A percentile compares a stretch with the other conserved stretches of the same genome.
Evolutionary conservation across 2,888 invertebrate genomes (phyloP).

Genomic region (Diarsia dahlii): DNA sequence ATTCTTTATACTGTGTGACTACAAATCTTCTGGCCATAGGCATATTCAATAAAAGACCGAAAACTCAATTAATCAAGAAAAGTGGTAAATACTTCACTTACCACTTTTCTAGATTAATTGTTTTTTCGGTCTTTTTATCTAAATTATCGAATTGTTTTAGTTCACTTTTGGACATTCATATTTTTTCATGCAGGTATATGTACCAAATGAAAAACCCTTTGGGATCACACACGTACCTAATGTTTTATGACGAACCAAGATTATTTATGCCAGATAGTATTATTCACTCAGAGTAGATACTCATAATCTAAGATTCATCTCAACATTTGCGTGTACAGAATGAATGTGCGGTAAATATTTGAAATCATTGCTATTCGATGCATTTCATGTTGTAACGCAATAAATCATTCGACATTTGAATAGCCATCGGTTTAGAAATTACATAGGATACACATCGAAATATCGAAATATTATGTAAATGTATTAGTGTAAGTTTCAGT

Average conservation of each 20-base stretch:
- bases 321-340: not conserved
- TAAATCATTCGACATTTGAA: not conserved
- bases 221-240: no score
- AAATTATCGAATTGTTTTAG: no score
- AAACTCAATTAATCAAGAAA: no score
- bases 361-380: not conserved
- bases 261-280: not conserved
- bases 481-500: no score
- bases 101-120: no score
- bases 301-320: not conserved
- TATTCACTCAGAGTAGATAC: not conserved
- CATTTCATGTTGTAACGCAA: not conserved
- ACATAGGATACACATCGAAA: not conserved
- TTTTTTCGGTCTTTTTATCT: not conserved
- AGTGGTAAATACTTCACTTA: no score
- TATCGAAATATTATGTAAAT: no score
- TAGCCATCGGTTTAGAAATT: not conserved
- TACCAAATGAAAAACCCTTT: no score
- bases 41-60: no score
- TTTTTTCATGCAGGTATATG: no score
- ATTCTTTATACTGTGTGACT: constrained; percentile 13
- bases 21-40: constrained; percentile 7
- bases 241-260: not conserved
- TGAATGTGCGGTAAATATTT: constrained; percentile 2
- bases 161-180: no score